These are phyloP conservation scores for silkworm (Bombyx mori) DNA, from an alignment of 1,140 invertebrate genomes.

Conservation along the genomic window DNA sequence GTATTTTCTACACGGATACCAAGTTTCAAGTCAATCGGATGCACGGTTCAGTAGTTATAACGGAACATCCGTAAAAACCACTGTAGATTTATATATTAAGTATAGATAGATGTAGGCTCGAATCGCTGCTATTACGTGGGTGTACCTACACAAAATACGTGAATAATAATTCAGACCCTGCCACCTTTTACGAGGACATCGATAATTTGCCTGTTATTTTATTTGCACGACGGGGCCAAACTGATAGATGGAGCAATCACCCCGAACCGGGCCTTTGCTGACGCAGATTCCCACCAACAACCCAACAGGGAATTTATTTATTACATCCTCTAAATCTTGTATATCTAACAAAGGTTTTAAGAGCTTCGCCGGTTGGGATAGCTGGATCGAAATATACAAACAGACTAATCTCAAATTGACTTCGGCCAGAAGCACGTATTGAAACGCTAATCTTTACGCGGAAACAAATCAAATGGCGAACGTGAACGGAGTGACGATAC, in stretches of 20 bases:
- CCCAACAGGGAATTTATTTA: slow-evolving; percentile 55
- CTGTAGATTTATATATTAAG: no score
- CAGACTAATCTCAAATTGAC: slow-evolving; percentile 14
- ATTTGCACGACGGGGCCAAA: slow-evolving; percentile 32
- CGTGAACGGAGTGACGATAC: slow-evolving; percentile 36
- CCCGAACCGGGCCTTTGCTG: slow-evolving; percentile 45
- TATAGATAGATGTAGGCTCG: no score
- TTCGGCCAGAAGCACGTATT: slow-evolving; percentile 16
- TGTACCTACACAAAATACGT: not conserved
- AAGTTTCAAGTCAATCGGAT: no score
- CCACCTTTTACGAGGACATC: slow-evolving; percentile 10
- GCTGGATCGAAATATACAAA: slow-evolving; percentile 19
- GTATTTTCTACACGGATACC: no score
- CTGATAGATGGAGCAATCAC: slow-evolving; percentile 62
- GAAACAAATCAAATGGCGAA: slow-evolving; percentile 28
- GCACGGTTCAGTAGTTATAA: no score
- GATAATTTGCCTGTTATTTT: slow-evolving; percentile 57
- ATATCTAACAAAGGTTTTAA: not conserved
- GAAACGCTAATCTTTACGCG: slow-evolving; percentile 20
- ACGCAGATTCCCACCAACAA: slow-evolving; percentile 41
- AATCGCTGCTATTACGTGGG: not conserved
- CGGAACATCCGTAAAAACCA: no score
- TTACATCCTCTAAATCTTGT: slow-evolving; percentile 52
- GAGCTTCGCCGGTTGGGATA: slow-evolving; percentile 11
- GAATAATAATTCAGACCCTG: not conserved